These are phyloP conservation scores for Eupithecia insigniata DNA, from an alignment of 2,888 invertebrate genomes.

Conservation along the genomic window DNA sequence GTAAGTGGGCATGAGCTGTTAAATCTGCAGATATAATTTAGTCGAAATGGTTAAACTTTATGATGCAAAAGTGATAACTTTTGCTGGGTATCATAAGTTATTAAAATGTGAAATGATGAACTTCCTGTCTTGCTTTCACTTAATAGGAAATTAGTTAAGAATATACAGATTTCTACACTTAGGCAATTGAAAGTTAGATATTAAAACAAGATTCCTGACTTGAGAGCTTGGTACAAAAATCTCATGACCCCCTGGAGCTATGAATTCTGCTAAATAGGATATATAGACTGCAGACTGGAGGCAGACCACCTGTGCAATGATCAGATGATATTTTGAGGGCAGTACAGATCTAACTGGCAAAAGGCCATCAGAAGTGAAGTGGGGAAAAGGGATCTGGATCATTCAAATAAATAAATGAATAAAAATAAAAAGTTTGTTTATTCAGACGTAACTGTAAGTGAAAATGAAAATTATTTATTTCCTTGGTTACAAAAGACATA, in stretches of 20 bases:
- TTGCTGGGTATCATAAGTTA: constrained; percentile 3
- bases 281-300: not conserved
- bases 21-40: constrained; percentile 2
- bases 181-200: not conserved
- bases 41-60: not conserved
- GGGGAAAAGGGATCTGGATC: not conserved
- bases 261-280: not conserved
- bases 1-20: not conserved
- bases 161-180: not conserved
- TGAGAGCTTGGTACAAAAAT: not conserved
- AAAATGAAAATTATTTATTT: too few relatives aligned
- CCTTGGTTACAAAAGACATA: too few relatives aligned
- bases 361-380: not conserved
- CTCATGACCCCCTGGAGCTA: too few relatives aligned
- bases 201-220: not conserved
- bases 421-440: too few relatives aligned
- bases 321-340: not conserved
- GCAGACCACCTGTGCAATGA: not conserved
- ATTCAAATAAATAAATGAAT: too few relatives aligned
- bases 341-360: not conserved
- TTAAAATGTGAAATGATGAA: constrained; percentile 6
- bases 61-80: constrained; percentile 1
- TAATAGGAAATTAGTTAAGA: not conserved
- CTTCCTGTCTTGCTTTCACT: not conserved
- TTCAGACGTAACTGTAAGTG: too few relatives aligned